A percentile compares a stretch with the other conserved stretches of the same genome.
Evolutionary conservation across 2,113 vertebrate species (phyloP).

Genomic region (Silurus asotus): DNA sequence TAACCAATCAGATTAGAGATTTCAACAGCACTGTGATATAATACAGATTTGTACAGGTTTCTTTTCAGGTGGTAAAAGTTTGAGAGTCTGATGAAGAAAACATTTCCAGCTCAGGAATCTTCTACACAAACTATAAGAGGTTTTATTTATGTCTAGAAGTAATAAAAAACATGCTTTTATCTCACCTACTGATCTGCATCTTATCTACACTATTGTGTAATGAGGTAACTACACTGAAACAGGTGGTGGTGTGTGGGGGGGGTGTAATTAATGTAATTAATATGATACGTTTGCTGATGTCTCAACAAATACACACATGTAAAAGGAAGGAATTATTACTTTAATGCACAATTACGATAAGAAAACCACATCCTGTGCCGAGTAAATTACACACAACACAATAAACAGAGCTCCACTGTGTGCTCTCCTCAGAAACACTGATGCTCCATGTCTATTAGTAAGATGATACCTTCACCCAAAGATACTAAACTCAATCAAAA

Average conservation of each 20-base stretch:
- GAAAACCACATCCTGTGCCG: constrained; percentile 10
- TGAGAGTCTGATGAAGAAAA: background rate
- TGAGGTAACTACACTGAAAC: too few relatives aligned
- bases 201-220: too few relatives aligned
- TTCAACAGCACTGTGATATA: background rate
- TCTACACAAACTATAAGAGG: too few relatives aligned
- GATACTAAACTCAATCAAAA: background rate
- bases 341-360: background rate
- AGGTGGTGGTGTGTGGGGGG: too few relatives aligned
- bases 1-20: background rate
- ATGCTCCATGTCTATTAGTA: background rate
- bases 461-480: background rate
- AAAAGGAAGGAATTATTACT: background rate
- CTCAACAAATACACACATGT: background rate
- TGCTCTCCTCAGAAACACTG: background rate
- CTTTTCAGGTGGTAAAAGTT: background rate
- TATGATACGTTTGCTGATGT: too few relatives aligned
- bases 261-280: too few relatives aligned
- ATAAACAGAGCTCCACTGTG: background rate
- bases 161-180: too few relatives aligned
- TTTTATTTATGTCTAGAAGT: too few relatives aligned
- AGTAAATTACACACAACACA: background rate
- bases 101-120: too few relatives aligned
- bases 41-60: background rate
- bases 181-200: too few relatives aligned